Evolutionary conservation across 1,140 invertebrate species (phyloP).

Genomic region (Patella vulgata): DNA sequence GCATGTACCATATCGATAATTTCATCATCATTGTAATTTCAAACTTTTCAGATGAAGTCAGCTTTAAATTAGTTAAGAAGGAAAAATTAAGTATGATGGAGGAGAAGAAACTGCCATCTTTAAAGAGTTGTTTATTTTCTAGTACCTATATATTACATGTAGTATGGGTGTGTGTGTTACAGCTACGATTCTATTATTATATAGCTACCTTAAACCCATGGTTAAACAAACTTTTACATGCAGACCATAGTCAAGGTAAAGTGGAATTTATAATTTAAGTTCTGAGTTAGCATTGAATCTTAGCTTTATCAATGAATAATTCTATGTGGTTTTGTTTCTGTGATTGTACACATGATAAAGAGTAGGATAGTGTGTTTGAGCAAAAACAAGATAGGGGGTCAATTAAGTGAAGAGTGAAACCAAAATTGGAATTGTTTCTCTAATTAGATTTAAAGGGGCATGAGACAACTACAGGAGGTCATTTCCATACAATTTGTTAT

Average conservation of each 20-base stretch:
- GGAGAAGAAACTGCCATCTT: slow-evolving; percentile 12
- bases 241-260: slow-evolving; percentile 30
- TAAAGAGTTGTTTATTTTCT: slow-evolving; percentile 34
- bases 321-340: neutral
- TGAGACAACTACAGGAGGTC: too few relatives aligned
- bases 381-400: neutral
- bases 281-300: neutral
- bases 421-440: too few relatives aligned
- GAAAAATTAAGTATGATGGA: too few relatives aligned
- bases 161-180: slow-evolving; percentile 45
- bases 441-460: too few relatives aligned
- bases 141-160: slow-evolving; percentile 36
- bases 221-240: slow-evolving; percentile 26
- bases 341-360: neutral
- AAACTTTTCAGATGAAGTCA: too few relatives aligned
- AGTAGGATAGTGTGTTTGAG: neutral
- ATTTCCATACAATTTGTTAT: too few relatives aligned
- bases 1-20: too few relatives aligned
- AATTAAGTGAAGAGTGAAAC: neutral
- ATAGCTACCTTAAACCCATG: slow-evolving; percentile 42
- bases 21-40: too few relatives aligned
- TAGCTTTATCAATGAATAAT: neutral
- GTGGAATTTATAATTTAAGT: neutral
- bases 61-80: too few relatives aligned
- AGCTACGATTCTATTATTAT: slow-evolving; percentile 46